phyloP scores from a whole-genome alignment of 2,888 invertebrate genomes.

The Onthophagus sagittarius region DNA sequence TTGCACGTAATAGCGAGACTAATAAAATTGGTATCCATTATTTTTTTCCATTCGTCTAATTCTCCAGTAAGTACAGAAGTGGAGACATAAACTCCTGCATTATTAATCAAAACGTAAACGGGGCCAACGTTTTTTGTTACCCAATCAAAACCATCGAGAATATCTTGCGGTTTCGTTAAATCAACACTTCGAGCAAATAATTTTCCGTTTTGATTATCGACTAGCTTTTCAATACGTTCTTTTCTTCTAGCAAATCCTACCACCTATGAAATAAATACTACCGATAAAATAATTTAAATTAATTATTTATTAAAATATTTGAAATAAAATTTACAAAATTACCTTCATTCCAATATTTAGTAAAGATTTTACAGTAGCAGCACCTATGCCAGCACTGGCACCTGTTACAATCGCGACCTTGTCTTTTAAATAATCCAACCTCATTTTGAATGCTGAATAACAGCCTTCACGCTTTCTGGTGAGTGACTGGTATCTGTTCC shows the following conservation, averaged over 20 bases:
- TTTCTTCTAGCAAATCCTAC: slow-evolving; percentile 1
- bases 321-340: background rate
- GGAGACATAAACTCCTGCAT: slow-evolving; percentile 26
- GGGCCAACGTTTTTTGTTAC: slow-evolving; percentile 30
- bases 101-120: slow-evolving; percentile 31
- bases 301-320: background rate
- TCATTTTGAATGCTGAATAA: background rate
- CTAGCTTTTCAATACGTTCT: background rate
- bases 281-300: background rate
- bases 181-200: slow-evolving; percentile 28
- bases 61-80: slow-evolving; percentile 26
- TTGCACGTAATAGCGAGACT: slow-evolving; percentile 25
- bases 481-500: too few relatives aligned
- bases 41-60: slow-evolving; percentile 25
- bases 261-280: background rate
- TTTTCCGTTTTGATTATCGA: slow-evolving; percentile 13
- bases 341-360: slow-evolving; percentile 2
- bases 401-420: slow-evolving; percentile 8
- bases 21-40: slow-evolving; percentile 27
- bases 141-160: slow-evolving; percentile 28
- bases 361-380: slow-evolving; percentile 2
- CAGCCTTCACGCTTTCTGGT: too few relatives aligned
- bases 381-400: slow-evolving; percentile 4
- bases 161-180: slow-evolving; percentile 29
- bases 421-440: background rate